These are phyloP conservation scores for Holotrichia oblita DNA, from an alignment of 1,140 invertebrate genomes.

Conservation along the genomic window DNA sequence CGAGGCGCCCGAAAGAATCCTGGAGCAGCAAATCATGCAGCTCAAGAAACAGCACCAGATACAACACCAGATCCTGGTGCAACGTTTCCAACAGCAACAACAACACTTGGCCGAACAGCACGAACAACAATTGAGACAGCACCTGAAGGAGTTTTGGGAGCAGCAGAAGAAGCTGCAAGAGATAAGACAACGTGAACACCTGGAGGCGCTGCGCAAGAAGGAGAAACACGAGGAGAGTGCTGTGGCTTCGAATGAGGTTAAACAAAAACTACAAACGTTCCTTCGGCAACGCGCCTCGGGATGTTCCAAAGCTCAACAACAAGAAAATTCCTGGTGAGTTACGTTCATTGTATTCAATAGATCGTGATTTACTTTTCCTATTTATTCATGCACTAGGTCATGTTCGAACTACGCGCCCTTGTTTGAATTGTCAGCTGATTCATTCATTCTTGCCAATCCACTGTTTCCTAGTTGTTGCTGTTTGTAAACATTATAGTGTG, in stretches of 20 bases:
- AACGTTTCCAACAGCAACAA: slow-evolving; percentile 76
- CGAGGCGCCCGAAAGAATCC: slow-evolving; percentile 58
- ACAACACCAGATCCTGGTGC: slow-evolving; percentile 75
- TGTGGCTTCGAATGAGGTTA: slow-evolving; percentile 94
- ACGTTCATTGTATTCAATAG: not conserved
- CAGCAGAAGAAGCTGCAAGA: slow-evolving; percentile 75
- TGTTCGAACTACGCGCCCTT: slow-evolving; percentile 48
- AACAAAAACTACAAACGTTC: slow-evolving; percentile 85
- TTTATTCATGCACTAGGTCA: slow-evolving; percentile 44
- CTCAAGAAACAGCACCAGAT: slow-evolving; percentile 78
- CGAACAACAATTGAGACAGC: slow-evolving; percentile 75
- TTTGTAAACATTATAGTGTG: slow-evolving; percentile 42
- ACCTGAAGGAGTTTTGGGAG: slow-evolving; percentile 67
- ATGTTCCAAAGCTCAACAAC: slow-evolving; percentile 64
- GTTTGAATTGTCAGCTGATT: slow-evolving; percentile 43
- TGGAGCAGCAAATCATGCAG: slow-evolving; percentile 62
- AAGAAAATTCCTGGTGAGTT: slow-evolving; percentile 62
- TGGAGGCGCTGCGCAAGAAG: slow-evolving; percentile 88
- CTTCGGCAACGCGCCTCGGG: slow-evolving; percentile 58
- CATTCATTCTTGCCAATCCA: slow-evolving; percentile 44
- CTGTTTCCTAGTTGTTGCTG: slow-evolving; percentile 37
- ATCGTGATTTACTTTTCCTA: slow-evolving; percentile 25
- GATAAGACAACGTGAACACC: slow-evolving; percentile 78
- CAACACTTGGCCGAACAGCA: slow-evolving; percentile 77
- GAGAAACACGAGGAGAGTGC: slow-evolving; percentile 94